Evolutionary conservation across 2,113 vertebrate species (phyloP), one percentile per base, ranked within the genome.

Genomic region (Takifugu flavidus): DNA sequence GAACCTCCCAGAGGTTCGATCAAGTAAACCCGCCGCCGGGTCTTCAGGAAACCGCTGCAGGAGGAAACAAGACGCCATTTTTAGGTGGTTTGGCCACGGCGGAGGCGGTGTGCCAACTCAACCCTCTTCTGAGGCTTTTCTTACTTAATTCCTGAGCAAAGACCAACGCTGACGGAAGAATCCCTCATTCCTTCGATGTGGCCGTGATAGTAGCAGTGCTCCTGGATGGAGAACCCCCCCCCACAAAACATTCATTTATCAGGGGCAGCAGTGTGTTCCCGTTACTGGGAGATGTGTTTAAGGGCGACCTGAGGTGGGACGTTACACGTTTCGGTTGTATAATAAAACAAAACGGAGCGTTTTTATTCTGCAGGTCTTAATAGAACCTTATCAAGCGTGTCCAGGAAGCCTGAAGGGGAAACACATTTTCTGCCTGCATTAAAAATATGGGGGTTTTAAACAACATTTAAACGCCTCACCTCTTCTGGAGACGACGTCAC

Each of bases 131-230:
- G 13, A 27, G 46, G 4, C 6, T 0, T 0, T 4, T 61, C 69
- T 58, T 51, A 91, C 95, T 93, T 95, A 74, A 97, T 91, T 51
- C 95, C 95, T 0, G 65, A 11, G 11, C 95, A 98, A 47, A 89
- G 85, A 59, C 91, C 94, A 65, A 97, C 69, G 57, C 94, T 97
- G 57, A 84, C 94, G 0, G 90, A 88, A 0, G 95, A 97, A 72
- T 82, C 65, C 0, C 29, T 4, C 5, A 93, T 29, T n/a, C 91
- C 94, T 15, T 72, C 71, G 34, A 98, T 74, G 0, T 79, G 76
- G 5, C 95, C 95, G 25, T 98, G 95, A 64, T 98, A 98, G 77
- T 91, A 93, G 78, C 95, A 98, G 58, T 94, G 93, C 3, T 95
- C 93, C 95, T 97, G 49, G 2, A 55, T 10, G 45, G 12, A 47